Conservation (phyloP, 1,140 invertebrate genomes). For the Drosophila sulfurigaster region DNA sequence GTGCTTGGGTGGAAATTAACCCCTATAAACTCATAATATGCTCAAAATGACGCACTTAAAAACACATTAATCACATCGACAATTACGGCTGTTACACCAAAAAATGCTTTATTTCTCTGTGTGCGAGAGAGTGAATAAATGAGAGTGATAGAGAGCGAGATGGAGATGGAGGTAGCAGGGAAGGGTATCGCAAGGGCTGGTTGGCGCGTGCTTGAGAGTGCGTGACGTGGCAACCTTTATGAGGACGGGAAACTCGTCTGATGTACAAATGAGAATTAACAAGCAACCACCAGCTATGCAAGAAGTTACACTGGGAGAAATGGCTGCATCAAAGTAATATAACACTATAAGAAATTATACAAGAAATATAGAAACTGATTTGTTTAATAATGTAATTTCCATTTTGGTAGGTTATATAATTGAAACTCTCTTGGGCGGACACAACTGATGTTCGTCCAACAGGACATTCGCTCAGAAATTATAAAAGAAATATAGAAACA, state of each 20-base stretch:
- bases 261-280: constrained; percentile 63
- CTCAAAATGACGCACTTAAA: constrained; percentile 84
- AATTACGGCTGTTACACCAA: constrained; percentile 66
- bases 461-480: too few species aligned
- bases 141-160: constrained; percentile 14
- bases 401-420: too few species aligned
- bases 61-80: constrained; percentile 84
- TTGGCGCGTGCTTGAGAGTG: constrained; percentile 72
- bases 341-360: too few species aligned
- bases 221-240: constrained; percentile 50
- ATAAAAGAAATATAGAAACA: too few species aligned
- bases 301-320: constrained; percentile 37
- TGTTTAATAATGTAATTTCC: too few species aligned
- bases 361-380: too few species aligned
- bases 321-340: background rate
- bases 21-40: constrained; percentile 83
- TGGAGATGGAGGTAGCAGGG: constrained; percentile 1
- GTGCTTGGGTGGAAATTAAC: constrained; percentile 77
- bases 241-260: constrained; percentile 38
- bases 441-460: too few species aligned
- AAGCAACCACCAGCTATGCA: constrained; percentile 63
- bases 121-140: background rate
- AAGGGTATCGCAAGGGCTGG: constrained; percentile 24
- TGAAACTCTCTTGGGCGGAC: too few species aligned
- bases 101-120: constrained; percentile 32